Evolutionary conservation across 2,797 vertebrate genomes (phyloP), one percentile per base, ranked within the genome.

Genomic region (Coranthus polyacanthus): DNA sequence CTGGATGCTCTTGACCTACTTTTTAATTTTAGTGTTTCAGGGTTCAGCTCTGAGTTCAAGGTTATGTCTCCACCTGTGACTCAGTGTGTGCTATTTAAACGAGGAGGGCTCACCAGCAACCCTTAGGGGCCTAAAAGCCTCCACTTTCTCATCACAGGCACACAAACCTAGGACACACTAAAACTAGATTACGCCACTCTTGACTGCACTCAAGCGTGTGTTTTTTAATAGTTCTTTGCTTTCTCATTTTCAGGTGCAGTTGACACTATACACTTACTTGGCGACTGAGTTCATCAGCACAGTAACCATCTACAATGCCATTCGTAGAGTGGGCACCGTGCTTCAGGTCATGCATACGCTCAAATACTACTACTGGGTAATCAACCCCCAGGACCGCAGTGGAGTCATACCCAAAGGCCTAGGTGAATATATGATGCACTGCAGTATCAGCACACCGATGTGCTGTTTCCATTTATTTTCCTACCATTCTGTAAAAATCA

Each of bases 241-340:
- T 50, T 36, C 12, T 54, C 38, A 68, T 54, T 15, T 88, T 2
- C 82, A 99, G 98, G 95, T 98, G 65, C 98, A 99, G 76, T 74
- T 97, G 89, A 95, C 86, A 18, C 92, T 99, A 24, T 99, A 98
- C 87, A 98, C 97, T 21, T 99, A 98, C 75, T 81, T 99, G 42
- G 96, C 98, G 1, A 97, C 97, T 0, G 98, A 99, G 87, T 99
- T 99, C 88, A 94, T 99, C 83, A 95, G 96, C 85, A 97, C 97
- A 3, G 97, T 97, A 59, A 98, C 95, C 77, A 99, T 99, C 65
- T 99, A 98, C 61, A 99, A 98, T 39, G 94, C 97, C 32, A 93
- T 99, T 59, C 95, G 98, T 29, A 93, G 98, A 65, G 97, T 98
- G 57, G 97, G 96, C 26, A 99, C 98, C 0, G 97, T 99, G 29